Conservation (phyloP, 92 coral and sea anemone species). For the Isaurus tuberculatus region DNA sequence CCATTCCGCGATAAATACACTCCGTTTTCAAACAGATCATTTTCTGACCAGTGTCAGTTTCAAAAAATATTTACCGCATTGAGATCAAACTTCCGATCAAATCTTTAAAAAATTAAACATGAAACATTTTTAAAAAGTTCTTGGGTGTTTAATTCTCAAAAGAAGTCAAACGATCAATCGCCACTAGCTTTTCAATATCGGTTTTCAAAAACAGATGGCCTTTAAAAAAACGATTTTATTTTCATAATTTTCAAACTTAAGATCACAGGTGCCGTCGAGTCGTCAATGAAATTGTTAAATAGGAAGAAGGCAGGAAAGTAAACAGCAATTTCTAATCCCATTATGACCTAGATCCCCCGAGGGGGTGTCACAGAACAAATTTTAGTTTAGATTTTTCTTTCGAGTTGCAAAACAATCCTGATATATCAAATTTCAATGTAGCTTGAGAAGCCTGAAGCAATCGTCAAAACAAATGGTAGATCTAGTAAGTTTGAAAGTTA, state of each 20-base stretch:
- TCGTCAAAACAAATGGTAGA: not conserved
- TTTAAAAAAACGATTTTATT: not conserved
- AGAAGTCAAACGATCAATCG: not conserved
- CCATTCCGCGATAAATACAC: conserved; percentile 13
- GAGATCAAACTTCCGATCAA: conserved; percentile 15
- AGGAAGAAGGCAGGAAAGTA: not conserved
- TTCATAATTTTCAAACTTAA: not conserved
- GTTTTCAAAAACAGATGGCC: not conserved
- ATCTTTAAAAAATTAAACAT: not conserved
- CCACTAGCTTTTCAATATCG: not conserved
- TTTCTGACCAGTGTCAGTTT: conserved; percentile 18
- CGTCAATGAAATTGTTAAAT: not conserved
- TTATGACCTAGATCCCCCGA: not conserved
- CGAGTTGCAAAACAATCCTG: not conserved
- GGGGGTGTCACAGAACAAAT: not conserved
- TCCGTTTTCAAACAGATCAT: conserved; percentile 6
- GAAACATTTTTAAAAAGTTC: not conserved
- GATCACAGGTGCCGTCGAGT: conserved; percentile 3
- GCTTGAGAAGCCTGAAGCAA: not conserved
- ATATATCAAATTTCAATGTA: conserved; percentile 4
- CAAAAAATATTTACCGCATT: conserved; percentile 1
- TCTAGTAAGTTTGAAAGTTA: not conserved
- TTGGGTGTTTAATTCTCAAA: not conserved
- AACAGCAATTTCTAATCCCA: conserved; percentile 10
- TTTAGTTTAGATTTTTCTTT: not conserved